These are phyloP conservation scores for Metellina segmentata DNA, from an alignment of 2,888 invertebrate genomes.

Conservation along the genomic window DNA sequence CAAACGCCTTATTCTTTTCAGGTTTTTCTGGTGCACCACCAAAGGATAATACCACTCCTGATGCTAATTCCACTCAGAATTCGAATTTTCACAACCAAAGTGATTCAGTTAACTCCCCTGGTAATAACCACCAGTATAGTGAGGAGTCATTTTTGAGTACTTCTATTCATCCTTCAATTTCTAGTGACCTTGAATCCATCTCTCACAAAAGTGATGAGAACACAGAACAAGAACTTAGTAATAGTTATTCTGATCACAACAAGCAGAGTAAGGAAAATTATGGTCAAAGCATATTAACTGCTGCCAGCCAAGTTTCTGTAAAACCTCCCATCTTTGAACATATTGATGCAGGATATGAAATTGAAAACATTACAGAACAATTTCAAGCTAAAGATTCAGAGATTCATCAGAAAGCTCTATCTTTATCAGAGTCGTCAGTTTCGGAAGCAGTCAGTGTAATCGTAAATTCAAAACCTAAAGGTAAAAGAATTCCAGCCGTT, in stretches of 20 bases:
- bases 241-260: not conserved
- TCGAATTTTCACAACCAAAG: not conserved
- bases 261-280: not conserved
- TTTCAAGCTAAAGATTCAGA: not conserved
- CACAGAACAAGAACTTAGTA: not conserved
- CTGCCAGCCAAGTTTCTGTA: not conserved
- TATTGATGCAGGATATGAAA: not conserved
- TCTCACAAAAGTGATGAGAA: not conserved
- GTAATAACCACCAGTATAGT: not conserved
- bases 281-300: not conserved
- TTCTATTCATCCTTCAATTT: not conserved
- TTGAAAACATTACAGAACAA: not conserved
- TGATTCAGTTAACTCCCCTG: not conserved
- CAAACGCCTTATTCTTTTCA: too few species aligned
- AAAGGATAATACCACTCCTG: too few species aligned
- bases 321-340: not conserved
- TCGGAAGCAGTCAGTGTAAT: slow-evolving; percentile 66
- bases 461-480: slow-evolving; percentile 46
- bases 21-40: too few species aligned
- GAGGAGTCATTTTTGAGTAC: not conserved
- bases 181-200: not conserved
- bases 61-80: not conserved
- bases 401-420: not conserved
- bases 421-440: slow-evolving; percentile 53
- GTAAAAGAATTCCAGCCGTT: not conserved